Percentiles rank a stretch among this genome's conserved stretches.
These are phyloP conservation scores for Eremobia ochroleuca DNA, from an alignment of 2,888 invertebrate genomes.

Conservation along the genomic window DNA sequence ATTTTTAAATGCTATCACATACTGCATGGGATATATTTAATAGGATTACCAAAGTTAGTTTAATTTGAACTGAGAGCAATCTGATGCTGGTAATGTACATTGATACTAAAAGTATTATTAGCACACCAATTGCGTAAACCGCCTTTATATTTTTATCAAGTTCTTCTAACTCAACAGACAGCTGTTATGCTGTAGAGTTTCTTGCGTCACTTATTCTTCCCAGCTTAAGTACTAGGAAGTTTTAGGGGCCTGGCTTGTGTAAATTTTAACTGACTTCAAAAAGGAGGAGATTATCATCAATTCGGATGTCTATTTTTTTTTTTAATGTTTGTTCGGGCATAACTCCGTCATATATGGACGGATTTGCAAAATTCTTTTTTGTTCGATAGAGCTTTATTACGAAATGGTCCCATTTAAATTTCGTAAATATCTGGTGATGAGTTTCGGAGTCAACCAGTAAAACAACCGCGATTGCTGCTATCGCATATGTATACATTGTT, in stretches of 20 bases:
- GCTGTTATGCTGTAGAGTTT: not conserved
- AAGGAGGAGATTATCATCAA: no score
- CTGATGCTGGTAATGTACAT: not conserved
- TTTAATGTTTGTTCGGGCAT: no score
- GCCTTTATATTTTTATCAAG: not conserved
- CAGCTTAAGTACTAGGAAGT: not conserved
- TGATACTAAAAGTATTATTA: not conserved
- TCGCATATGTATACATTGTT: no score
- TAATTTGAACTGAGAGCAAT: not conserved
- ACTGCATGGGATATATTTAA: not conserved
- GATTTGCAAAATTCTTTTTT: no score
- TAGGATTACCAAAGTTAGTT: not conserved
- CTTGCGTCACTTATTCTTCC: not conserved
- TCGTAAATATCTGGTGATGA: no score
- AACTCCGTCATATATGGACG: no score
- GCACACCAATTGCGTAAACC: not conserved
- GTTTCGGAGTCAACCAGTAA: no score
- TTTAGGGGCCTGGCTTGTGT: not conserved
- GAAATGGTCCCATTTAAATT: no score
- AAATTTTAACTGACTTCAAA: not conserved
- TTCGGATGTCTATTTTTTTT: no score
- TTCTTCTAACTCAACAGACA: not conserved
- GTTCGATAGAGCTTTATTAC: no score
- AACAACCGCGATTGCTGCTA: no score
- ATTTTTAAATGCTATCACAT: not conserved